phyloP scores from a whole-genome alignment of 2,797 vertebrate species.

The Hemibagrus guttatus region DNA sequence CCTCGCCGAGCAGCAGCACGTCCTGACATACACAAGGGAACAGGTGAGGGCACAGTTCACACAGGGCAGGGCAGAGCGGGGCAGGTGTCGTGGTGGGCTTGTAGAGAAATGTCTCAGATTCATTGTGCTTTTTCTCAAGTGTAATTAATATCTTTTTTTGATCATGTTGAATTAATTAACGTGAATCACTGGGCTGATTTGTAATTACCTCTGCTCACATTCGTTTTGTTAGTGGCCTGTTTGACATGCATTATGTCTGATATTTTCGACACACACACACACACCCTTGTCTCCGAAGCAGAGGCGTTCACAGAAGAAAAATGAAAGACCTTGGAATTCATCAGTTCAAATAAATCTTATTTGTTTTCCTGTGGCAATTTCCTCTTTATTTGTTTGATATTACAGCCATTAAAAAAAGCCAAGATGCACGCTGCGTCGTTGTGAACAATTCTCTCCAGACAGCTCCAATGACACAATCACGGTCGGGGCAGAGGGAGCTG shows the following conservation, averaged over 20 bases:
- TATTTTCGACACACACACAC: conserved; percentile 4
- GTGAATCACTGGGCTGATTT: conserved; percentile 14
- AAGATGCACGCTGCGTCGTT: not conserved
- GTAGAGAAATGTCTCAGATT: not conserved
- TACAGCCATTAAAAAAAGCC: not conserved
- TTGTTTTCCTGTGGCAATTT: not conserved
- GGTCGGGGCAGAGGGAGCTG: not conserved
- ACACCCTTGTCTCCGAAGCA: not conserved
- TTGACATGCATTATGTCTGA: conserved; percentile 5
- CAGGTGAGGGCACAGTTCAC: conserved; percentile 4
- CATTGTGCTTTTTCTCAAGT: not conserved
- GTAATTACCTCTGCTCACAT: conserved; percentile 17
- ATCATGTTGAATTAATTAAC: not conserved
- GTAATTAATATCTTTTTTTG: not conserved
- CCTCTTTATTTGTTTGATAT: conserved; percentile 15
- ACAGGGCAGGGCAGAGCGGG: conserved; percentile 38
- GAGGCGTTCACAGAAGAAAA: conserved; percentile 12
- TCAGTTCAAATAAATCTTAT: not conserved
- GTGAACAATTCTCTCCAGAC: conserved; percentile 13
- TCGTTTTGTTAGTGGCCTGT: not conserved
- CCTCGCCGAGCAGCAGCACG: conserved; percentile 90
- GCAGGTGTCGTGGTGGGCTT: not conserved
- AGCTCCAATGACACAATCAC: not conserved
- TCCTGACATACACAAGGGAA: conserved; percentile 75
- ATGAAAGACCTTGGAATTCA: conserved; percentile 7